Percentiles rank a stretch among this genome's conserved stretches.
These are phyloP conservation scores for Sarcophaga bullata DNA, from an alignment of 1,140 invertebrate genomes.

Conservation along the genomic window DNA sequence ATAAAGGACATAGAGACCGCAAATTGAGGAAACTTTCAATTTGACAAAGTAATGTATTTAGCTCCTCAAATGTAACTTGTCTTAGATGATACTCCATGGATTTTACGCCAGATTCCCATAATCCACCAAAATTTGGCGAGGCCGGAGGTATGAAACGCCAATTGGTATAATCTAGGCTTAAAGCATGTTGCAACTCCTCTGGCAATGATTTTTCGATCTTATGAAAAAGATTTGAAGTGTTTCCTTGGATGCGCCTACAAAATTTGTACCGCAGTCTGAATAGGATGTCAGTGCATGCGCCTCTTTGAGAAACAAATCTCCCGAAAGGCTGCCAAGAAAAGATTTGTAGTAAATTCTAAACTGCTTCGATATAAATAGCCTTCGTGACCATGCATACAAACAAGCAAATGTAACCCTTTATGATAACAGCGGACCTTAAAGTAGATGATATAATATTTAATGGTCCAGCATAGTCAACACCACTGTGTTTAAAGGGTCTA, in stretches of 20 bases:
- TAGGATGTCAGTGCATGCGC: conserved; percentile 56
- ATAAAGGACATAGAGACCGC: neutral
- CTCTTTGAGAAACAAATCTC: conserved; percentile 51
- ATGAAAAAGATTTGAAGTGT: neutral
- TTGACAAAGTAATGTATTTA: conserved; percentile 2
- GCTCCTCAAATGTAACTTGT: conserved; percentile 18
- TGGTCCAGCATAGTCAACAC: conserved; percentile 21
- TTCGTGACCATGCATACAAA: conserved; percentile 32
- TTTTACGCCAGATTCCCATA: conserved; percentile 27
- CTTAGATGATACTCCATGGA: neutral
- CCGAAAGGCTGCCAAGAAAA: conserved; percentile 51
- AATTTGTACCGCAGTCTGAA: no score
- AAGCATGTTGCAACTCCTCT: neutral
- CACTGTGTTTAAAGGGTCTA: neutral
- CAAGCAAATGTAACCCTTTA: neutral
- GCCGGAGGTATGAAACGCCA: neutral
- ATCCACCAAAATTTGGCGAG: neutral
- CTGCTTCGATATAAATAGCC: conserved; percentile 19
- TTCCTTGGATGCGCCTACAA: conserved; percentile 50
- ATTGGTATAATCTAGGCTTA: neutral
- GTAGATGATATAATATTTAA: neutral
- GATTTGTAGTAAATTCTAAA: neutral
- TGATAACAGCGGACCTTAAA: conserved; percentile 42
- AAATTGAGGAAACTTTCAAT: conserved; percentile 31
- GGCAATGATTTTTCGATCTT: neutral